A percentile compares a stretch with the other conserved stretches of the same genome.
These are phyloP conservation scores for Anas flavirostris DNA, from an alignment of 2,797 vertebrate genomes.

Conservation along the genomic window DNA sequence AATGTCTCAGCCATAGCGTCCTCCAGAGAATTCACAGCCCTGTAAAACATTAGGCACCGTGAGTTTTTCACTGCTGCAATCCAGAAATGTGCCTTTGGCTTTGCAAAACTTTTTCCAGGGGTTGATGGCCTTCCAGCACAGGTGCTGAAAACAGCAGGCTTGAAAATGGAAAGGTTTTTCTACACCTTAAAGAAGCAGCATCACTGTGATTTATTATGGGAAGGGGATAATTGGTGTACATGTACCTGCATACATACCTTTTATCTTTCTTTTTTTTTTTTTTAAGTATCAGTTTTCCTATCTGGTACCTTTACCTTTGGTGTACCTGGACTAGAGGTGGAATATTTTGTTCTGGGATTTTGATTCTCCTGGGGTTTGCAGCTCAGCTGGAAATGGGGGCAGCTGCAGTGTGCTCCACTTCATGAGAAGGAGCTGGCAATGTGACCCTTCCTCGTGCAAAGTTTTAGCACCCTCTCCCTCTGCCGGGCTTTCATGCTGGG, in stretches of 20 bases:
- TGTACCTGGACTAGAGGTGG: background rate
- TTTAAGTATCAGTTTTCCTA: background rate
- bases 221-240: background rate
- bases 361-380: background rate
- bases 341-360: constrained; percentile 31
- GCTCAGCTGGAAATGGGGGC: constrained; percentile 18
- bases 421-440: constrained; percentile 25
- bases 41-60: background rate
- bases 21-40: background rate
- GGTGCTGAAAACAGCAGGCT: background rate
- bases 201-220: background rate
- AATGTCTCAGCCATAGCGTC: background rate
- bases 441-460: constrained; percentile 27
- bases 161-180: background rate
- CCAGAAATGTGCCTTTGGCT: background rate
- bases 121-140: background rate
- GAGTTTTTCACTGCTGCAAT: background rate
- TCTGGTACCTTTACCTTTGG: background rate
- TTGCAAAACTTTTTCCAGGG: background rate
- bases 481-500: constrained; percentile 17
- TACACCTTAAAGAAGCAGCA: background rate
- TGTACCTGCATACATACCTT: background rate
- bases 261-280: background rate
- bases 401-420: constrained; percentile 24
- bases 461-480: constrained; percentile 6